These are phyloP conservation scores for Cetoscarus ocellatus DNA, from an alignment of 2,797 vertebrate species.

Conservation along the genomic window DNA sequence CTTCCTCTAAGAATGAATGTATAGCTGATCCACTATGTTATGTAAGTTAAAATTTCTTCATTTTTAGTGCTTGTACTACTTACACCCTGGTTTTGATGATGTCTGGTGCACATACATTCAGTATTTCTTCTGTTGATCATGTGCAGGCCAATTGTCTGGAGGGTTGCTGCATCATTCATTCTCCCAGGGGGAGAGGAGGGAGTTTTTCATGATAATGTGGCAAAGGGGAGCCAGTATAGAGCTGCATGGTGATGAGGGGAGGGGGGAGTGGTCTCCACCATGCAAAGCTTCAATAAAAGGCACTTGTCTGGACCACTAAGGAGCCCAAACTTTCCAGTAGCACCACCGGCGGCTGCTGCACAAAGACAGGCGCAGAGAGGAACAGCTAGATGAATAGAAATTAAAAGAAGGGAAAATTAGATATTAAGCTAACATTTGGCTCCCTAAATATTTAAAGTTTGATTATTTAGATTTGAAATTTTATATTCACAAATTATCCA, in stretches of 20 bases:
- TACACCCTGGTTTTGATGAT: background rate
- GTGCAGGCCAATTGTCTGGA: conserved; percentile 34
- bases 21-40: background rate
- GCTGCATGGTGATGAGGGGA: conserved; percentile 78
- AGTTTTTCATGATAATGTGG: conserved; percentile 67
- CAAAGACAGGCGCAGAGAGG: conserved; percentile 51
- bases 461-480: conserved; percentile 18
- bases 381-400: conserved; percentile 44
- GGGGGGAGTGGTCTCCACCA: conserved; percentile 84
- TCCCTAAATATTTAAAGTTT: conserved; percentile 23
- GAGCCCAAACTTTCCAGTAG: conserved; percentile 84
- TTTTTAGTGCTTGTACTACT: background rate
- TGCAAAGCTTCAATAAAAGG: conserved; percentile 85
- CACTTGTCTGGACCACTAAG: conserved; percentile 80
- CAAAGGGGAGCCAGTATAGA: conserved; percentile 65
- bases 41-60: background rate
- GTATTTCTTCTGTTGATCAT: conserved; percentile 14
- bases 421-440: background rate
- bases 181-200: conserved; percentile 41
- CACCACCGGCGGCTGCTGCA: conserved; percentile 76
- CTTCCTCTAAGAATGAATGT: background rate
- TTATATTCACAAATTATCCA: conserved; percentile 74
- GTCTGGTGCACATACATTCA: background rate
- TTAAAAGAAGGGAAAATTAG: conserved; percentile 26
- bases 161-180: conserved; percentile 20